Evolutionary conservation across 1,140 invertebrate species (phyloP).

Genomic region (Heliconius hewitsoni): DNA sequence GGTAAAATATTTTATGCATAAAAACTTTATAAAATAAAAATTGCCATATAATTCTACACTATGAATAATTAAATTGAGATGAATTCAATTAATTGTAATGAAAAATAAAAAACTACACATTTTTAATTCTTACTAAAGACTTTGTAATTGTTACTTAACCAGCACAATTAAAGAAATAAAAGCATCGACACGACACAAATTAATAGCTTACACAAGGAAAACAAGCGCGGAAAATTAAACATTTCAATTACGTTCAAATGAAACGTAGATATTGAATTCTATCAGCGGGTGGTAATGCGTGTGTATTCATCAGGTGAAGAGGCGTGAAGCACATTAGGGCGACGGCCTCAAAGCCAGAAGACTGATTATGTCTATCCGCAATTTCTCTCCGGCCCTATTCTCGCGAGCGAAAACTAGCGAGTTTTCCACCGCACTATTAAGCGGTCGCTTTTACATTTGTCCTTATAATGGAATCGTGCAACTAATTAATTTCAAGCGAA

Average conservation of each 20-base stretch:
- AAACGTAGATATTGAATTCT: conserved; percentile 74
- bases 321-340: conserved; percentile 72
- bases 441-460: conserved; percentile 80
- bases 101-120: not conserved
- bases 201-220: conserved; percentile 23
- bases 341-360: conserved; percentile 79
- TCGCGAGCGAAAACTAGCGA: conserved; percentile 80
- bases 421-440: conserved; percentile 80
- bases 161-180: not conserved
- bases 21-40: too few species aligned
- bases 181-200: not conserved
- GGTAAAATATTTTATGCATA: too few species aligned
- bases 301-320: conserved; percentile 76
- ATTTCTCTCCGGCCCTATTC: conserved; percentile 80
- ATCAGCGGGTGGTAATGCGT: conserved; percentile 66
- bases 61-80: too few species aligned
- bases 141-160: not conserved
- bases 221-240: conserved; percentile 40
- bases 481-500: conserved; percentile 81
- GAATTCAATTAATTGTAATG: too few species aligned
- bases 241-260: conserved; percentile 68
- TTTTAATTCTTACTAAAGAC: not conserved
- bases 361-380: conserved; percentile 81
- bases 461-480: conserved; percentile 81
- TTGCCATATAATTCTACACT: too few species aligned